phyloP scores from a whole-genome alignment of 1,140 invertebrate genomes.

The Dendrolimus punctatus region DNA sequence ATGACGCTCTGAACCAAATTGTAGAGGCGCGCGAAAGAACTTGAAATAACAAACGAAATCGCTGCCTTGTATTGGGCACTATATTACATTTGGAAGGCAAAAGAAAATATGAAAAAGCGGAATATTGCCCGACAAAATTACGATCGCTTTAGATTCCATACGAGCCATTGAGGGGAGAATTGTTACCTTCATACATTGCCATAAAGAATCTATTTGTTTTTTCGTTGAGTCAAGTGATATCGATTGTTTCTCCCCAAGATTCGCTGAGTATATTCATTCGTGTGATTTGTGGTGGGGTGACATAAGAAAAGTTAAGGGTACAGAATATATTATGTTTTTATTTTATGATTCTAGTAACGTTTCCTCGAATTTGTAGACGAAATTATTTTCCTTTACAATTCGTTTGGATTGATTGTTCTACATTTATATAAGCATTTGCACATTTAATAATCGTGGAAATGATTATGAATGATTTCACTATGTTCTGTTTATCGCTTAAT shows the following conservation, averaged over 20 bases:
- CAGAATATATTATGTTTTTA: no score
- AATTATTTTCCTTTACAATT: no score
- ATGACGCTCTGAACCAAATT: constrained; percentile 50
- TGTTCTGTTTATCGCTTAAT: no score
- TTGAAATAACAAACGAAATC: constrained; percentile 64
- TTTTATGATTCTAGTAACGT: no score
- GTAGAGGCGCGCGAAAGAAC: constrained; percentile 35
- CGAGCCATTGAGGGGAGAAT: constrained; percentile 63
- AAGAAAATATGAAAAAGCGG: constrained; percentile 66
- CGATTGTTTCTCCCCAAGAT: constrained; percentile 30
- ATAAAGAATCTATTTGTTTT: constrained; percentile 63
- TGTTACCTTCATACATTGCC: constrained; percentile 62
- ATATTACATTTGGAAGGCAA: constrained; percentile 55
- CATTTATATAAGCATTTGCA: no score
- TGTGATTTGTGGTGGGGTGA: background rate
- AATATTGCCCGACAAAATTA: constrained; percentile 69
- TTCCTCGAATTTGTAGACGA: no score
- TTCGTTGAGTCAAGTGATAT: constrained; percentile 34
- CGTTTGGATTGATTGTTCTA: no score
- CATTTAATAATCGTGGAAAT: no score
- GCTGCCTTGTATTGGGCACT: constrained; percentile 48
- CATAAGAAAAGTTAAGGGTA: no score
- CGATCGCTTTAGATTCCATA: constrained; percentile 66
- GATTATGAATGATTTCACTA: no score
- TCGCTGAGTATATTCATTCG: constrained; percentile 11